These are phyloP conservation scores for Ascidia mentula DNA, from an alignment of 23 tunicate species.

Conservation along the genomic window DNA sequence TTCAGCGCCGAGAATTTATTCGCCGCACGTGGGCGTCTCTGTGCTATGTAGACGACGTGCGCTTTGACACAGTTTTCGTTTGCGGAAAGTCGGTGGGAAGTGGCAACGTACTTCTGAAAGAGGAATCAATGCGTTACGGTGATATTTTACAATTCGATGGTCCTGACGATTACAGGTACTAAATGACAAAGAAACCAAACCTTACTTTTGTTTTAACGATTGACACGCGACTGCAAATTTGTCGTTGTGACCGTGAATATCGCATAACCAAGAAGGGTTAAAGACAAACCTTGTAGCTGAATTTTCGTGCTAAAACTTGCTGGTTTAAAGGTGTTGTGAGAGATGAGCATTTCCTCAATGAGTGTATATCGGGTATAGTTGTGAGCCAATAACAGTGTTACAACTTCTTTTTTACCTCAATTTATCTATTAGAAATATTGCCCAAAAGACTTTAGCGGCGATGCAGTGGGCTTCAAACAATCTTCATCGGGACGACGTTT, in stretches of 20 bases:
- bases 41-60: slow-evolving; percentile 21
- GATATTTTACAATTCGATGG: background rate
- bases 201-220: too few relatives aligned
- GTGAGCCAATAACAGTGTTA: too few relatives aligned
- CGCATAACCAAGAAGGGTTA: too few relatives aligned
- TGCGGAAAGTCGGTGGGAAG: slow-evolving; percentile 16
- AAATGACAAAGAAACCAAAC: too few relatives aligned
- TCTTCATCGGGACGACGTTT: background rate
- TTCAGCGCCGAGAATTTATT: slow-evolving; percentile 29
- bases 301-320: too few relatives aligned
- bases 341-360: too few relatives aligned
- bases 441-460: slow-evolving; percentile 5
- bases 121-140: slow-evolving; percentile 14
- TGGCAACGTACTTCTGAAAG: slow-evolving; percentile 13
- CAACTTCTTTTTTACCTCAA: too few relatives aligned
- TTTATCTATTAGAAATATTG: slow-evolving; percentile 2
- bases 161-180: slow-evolving; percentile 8
- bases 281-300: too few relatives aligned
- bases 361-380: too few relatives aligned
- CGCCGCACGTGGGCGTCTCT: slow-evolving; percentile 63
- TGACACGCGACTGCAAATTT: too few relatives aligned
- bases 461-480: slow-evolving; percentile 15
- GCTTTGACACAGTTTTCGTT: slow-evolving; percentile 48
- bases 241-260: too few relatives aligned
- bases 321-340: too few relatives aligned